Evolutionary conservation across 2,888 invertebrate genomes (phyloP).

Genomic region (Drosophila nr. perissopoda): DNA sequence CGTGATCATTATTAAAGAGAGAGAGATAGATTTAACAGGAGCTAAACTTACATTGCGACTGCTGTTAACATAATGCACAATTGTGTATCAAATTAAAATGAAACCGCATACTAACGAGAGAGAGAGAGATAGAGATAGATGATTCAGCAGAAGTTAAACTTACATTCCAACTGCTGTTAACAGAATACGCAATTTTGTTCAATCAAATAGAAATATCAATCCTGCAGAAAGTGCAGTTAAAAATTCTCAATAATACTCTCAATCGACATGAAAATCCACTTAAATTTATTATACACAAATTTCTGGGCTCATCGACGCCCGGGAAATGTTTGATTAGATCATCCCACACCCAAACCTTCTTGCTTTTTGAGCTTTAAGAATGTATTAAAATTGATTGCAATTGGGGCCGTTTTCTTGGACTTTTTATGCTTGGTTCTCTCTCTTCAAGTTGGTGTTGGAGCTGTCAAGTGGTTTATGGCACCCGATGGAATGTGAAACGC

Average conservation of each 20-base stretch:
- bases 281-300: conserved; percentile 20
- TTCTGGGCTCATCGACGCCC: conserved; percentile 12
- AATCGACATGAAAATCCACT: conserved; percentile 14
- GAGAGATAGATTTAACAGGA: neutral
- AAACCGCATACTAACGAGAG: too few species aligned
- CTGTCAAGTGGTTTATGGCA: conserved; percentile 70
- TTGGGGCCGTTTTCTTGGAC: conserved; percentile 39
- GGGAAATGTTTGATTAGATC: conserved; percentile 11
- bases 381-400: conserved; percentile 72
- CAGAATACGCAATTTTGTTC: neutral
- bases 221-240: neutral
- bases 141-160: neutral
- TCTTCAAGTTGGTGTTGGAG: neutral
- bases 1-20: neutral
- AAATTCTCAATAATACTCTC: neutral
- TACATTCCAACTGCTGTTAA: neutral
- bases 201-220: neutral
- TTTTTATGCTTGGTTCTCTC: neutral
- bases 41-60: neutral
- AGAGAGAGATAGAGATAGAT: neutral
- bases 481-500: conserved; percentile 63
- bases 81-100: neutral
- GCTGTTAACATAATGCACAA: neutral
- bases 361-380: conserved; percentile 28
- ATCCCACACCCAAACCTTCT: conserved; percentile 9